phyloP scores from a whole-genome alignment of 1,140 invertebrate genomes.

The Papilio machaon region DNA sequence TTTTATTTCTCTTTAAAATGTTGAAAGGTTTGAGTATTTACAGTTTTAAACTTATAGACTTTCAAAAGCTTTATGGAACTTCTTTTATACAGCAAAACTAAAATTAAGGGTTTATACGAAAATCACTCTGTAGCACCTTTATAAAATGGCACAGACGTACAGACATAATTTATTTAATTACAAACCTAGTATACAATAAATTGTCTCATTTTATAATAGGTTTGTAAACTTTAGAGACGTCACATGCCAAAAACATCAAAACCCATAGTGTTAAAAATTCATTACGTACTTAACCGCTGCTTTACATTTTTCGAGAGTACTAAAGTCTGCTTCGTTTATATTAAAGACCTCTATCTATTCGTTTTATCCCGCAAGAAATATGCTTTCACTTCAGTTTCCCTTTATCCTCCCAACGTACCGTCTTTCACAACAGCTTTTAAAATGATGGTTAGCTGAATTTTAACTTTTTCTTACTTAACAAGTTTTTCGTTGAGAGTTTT shows the following conservation, averaged over 20 bases:
- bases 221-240: constrained; percentile 7
- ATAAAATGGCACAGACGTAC: not conserved
- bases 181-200: not conserved
- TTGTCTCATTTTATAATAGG: not conserved
- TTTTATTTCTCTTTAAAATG: too few relatives aligned
- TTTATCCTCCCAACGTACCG: constrained; percentile 52
- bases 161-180: not conserved
- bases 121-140: not conserved
- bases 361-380: constrained; percentile 77
- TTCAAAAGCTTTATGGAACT: too few relatives aligned
- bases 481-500: constrained; percentile 1
- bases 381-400: constrained; percentile 73
- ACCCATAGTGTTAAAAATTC: constrained; percentile 74
- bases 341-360: constrained; percentile 81
- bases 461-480: constrained; percentile 29
- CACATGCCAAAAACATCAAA: constrained; percentile 52
- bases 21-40: too few relatives aligned
- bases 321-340: constrained; percentile 81
- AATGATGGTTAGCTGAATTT: constrained; percentile 20
- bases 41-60: too few relatives aligned
- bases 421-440: constrained; percentile 32
- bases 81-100: too few relatives aligned
- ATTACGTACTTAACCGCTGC: constrained; percentile 67
- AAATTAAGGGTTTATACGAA: not conserved
- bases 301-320: constrained; percentile 80